Conservation (phyloP, 2,797 vertebrate species). For the Pygocentrus nattereri region DNA sequence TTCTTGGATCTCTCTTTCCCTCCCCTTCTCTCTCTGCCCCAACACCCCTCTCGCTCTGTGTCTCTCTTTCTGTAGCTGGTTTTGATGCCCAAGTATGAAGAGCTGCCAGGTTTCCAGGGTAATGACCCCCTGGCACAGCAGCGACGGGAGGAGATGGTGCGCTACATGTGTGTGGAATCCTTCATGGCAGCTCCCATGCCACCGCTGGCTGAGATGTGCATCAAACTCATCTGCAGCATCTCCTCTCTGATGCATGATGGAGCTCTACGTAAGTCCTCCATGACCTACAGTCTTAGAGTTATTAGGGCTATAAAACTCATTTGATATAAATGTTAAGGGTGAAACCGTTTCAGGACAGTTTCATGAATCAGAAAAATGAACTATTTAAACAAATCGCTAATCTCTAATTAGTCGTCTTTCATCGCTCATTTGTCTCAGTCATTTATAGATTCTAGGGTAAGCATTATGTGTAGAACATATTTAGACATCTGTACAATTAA, state of each 20-base stretch:
- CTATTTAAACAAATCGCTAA: no score
- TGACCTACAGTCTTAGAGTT: background rate
- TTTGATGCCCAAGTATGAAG: conserved; percentile 81
- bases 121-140: conserved; percentile 64
- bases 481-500: no score
- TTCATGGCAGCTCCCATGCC: conserved; percentile 81
- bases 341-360: background rate
- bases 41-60: conserved; percentile 67
- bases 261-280: conserved; percentile 80
- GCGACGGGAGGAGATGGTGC: conserved; percentile 81
- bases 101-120: conserved; percentile 84
- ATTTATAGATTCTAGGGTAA: no score
- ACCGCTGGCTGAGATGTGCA: conserved; percentile 79
- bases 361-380: no score
- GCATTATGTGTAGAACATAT: no score
- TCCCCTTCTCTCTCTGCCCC: background rate
- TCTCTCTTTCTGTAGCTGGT: conserved; percentile 74
- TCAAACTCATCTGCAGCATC: conserved; percentile 86
- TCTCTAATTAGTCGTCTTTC: no score
- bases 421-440: no score
- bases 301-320: background rate
- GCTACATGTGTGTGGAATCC: conserved; percentile 86
- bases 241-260: conserved; percentile 83
- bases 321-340: background rate
- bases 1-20: background rate